Evolutionary conservation across 2,888 invertebrate genomes (phyloP).

Genomic region (Acanthopleura granulata): DNA sequence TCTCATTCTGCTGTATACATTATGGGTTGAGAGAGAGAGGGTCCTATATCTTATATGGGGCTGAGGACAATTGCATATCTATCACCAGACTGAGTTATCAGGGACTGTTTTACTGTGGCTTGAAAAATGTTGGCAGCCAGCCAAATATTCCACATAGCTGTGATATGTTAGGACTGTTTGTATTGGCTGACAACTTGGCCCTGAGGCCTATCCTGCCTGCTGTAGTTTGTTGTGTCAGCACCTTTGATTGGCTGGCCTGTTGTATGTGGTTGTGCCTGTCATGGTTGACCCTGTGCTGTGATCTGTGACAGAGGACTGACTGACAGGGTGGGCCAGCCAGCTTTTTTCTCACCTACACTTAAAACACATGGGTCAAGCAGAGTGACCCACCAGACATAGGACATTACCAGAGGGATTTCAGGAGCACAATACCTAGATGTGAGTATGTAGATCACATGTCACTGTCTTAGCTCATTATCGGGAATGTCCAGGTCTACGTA

Average conservation of each 20-base stretch:
- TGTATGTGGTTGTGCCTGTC: not conserved
- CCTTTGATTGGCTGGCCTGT: not conserved
- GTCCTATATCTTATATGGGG: no score
- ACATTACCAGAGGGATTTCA: no score
- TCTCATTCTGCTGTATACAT: no score
- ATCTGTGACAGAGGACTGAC: conserved; percentile 2
- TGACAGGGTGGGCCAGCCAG: not conserved
- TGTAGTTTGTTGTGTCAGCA: not conserved
- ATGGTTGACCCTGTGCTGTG: conserved; percentile 8
- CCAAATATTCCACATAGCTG: conserved; percentile 10
- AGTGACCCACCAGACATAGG: no score
- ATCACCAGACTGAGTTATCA: not conserved
- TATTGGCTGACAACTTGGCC: conserved; percentile 2
- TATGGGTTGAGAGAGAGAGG: no score
- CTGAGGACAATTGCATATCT: not conserved
- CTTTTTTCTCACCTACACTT: no score
- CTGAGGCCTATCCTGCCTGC: conserved; percentile 2
- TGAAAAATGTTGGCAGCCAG: not conserved
- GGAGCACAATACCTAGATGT: no score
- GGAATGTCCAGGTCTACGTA: not conserved
- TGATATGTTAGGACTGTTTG: conserved; percentile 10
- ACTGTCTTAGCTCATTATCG: no score
- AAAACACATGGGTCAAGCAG: no score
- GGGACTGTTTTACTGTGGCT: not conserved
- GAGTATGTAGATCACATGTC: no score